Base-by-base conservation (phyloP, 2,113 vertebrate species). In the Monopterus albus region DNA sequence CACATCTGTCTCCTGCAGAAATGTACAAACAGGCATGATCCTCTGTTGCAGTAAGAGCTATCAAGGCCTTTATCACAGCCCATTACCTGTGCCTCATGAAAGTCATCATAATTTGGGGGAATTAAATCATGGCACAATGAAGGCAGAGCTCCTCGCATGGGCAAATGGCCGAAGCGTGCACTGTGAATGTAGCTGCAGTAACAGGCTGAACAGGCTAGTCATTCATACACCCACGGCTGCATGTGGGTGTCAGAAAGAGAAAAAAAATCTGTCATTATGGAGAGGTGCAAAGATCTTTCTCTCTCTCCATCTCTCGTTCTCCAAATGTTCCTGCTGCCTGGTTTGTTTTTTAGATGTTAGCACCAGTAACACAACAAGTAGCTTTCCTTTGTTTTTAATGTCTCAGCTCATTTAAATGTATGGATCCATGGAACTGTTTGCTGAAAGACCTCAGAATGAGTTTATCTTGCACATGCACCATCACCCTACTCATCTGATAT, bases 191-290 rank as follows among this genome's bases (percentile, higher is more conserved):
- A 66, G 75, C 75, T 71, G 58, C 82, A 72, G 66, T 53, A 84
- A 75, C 81, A 84, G 82, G 62, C 75, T 78, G 86, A 75, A 60
- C 57, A 31, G 75, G 65, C 86, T 40, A 63, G 79, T 87, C 86
- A 82, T 83, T 79, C n/a, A 7, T 59, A 85, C 85, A 15, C 87
- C 88, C 88, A 91, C 90, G 29, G 36, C 81, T 52, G 82, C 0
- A n/a, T 63, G 88, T 90, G 82, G 88, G 90, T 50, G 88, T 89
- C 31, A 39, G 26, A 84, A 45, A 78, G 45, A 60, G 33, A 43
- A 25, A 57, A 75, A 79, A 81, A 80, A 53, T 10, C 72, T 76
- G 85, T 81, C 83, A 79, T 87, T 73, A 65, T 68, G 35, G 63
- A 84, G 79, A 79, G 81, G 79, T 88, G 84, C 83, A 87, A 60